phyloP scores from a whole-genome alignment of 2,797 vertebrate species.

The Amazonetta brasiliensis region DNA sequence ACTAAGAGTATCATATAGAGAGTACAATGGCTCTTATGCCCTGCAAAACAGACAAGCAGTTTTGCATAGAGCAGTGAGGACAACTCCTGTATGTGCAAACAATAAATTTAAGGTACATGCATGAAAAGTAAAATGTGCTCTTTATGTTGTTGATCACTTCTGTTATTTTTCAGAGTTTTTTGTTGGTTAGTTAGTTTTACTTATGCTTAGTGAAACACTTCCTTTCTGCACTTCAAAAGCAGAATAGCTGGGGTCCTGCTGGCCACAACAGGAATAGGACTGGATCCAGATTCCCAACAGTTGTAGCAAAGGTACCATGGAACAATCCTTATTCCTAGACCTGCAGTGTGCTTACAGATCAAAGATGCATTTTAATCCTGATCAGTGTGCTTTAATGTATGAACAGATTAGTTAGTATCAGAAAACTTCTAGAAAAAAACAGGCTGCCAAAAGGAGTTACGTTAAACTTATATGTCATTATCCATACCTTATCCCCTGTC shows the following conservation, averaged over 20 bases:
- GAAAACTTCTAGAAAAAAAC: not conserved
- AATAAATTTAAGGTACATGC: not conserved
- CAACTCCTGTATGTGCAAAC: not conserved
- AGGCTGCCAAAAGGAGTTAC: not conserved
- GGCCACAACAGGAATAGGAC: not conserved
- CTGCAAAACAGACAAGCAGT: not conserved
- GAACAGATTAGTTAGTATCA: not conserved
- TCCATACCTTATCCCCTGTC: not conserved
- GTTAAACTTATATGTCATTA: not conserved
- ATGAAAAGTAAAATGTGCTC: not conserved
- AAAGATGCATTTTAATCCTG: not conserved
- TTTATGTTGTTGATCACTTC: not conserved
- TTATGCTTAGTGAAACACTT: not conserved
- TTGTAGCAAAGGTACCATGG: not conserved
- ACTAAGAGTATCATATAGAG: not conserved
- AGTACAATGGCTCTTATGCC: not conserved
- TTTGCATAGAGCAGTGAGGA: not conserved
- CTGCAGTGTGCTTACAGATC: not conserved
- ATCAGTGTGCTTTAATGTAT: not conserved
- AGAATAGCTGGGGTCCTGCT: not conserved
- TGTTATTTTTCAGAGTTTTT: not conserved
- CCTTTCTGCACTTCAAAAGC: not conserved
- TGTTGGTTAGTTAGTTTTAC: too few relatives aligned
- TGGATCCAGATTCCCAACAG: not conserved
- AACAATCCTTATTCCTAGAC: not conserved